Base-by-base conservation (phyloP, 2,888 invertebrate species). In the Rotaria socialis region DNA sequence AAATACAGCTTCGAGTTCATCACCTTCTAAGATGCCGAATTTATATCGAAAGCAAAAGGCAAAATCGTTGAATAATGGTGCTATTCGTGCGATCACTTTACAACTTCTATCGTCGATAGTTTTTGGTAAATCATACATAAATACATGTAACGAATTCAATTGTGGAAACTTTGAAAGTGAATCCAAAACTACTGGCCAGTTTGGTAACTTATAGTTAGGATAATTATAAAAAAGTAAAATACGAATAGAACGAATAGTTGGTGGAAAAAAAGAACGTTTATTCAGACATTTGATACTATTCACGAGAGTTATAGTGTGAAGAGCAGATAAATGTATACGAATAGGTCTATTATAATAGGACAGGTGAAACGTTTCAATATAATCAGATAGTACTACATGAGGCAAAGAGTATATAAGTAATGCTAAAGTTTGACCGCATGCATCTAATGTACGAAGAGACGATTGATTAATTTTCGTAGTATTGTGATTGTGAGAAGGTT, bases 131-230 rank as follows among this genome's bases (percentile, higher is more conserved):
- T 52, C 52, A 52, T 60, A 60, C 60, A 60, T 60, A 60, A 60
- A 60, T 60, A 60, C 60, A 60, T 11, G 60, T n/a, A 60, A 60
- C n/a, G 60, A 60, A 11, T 11, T 60, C 60, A 60, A 60, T 60
- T 60, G 24, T 60, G n/a, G 22, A 5, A 24, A 60, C 4, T 2
- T 60, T 24, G 60, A 60, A n/a, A 60, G 60, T 60, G 60, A n/a
- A 60, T 60, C 6, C 11, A 60, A 60, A 60, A 60, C 27, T 11
- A 60, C 11, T 60, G 60, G 11, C 60, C 60, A 60, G 27, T 60
- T 60, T 60, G 60, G 60, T n/a, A n/a, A 11, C 60, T n/a, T 60
- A 60, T 60, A 60, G n/a, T 60, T 60, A n/a, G 60, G 60, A 60
- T 60, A 60, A n/a, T 4, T 8, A 60, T 60, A 60, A 60, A 60